phyloP scores from a whole-genome alignment of 2,888 invertebrate species.

The Automeris io region DNA sequence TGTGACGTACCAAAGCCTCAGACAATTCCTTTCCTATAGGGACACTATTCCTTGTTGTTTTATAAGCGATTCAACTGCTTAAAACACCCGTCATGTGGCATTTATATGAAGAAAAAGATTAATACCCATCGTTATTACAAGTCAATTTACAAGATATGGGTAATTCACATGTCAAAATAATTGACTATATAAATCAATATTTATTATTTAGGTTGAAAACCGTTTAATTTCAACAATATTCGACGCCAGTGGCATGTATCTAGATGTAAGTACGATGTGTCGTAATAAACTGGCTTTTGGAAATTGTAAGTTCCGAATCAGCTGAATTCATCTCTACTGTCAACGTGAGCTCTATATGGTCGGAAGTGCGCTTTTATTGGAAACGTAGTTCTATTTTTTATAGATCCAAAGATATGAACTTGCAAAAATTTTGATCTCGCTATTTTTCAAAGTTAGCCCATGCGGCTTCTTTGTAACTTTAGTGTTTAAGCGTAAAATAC shows the following conservation, averaged over 20 bases:
- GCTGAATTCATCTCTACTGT: too few species aligned
- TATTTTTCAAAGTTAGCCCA: too few species aligned
- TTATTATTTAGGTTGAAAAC: conserved; percentile 16
- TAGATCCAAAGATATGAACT: too few species aligned
- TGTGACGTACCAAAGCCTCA: conserved; percentile 67
- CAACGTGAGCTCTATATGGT: too few species aligned
- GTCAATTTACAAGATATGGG: conserved; percentile 46
- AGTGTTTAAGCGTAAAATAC: too few species aligned
- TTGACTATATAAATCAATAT: conserved; percentile 56
- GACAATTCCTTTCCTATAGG: conserved; percentile 51
- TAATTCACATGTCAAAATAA: conserved; percentile 47
- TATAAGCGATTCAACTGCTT: conserved; percentile 63
- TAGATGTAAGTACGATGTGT: too few species aligned
- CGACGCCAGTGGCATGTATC: conserved; percentile 44
- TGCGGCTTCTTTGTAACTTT: too few species aligned
- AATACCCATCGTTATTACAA: conserved; percentile 23
- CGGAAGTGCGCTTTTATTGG: too few species aligned
- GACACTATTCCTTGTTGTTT: conserved; percentile 43
- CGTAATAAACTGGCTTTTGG: too few species aligned
- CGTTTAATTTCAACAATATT: conserved; percentile 58
- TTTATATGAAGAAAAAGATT: conserved; percentile 33
- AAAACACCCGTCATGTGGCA: conserved; percentile 33
- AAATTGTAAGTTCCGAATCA: too few species aligned
- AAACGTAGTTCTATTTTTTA: too few species aligned
- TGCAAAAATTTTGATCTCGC: too few species aligned